Evolutionary conservation across 2,113 vertebrate genomes (phyloP).

Genomic region (Odocoileus virginianus): DNA sequence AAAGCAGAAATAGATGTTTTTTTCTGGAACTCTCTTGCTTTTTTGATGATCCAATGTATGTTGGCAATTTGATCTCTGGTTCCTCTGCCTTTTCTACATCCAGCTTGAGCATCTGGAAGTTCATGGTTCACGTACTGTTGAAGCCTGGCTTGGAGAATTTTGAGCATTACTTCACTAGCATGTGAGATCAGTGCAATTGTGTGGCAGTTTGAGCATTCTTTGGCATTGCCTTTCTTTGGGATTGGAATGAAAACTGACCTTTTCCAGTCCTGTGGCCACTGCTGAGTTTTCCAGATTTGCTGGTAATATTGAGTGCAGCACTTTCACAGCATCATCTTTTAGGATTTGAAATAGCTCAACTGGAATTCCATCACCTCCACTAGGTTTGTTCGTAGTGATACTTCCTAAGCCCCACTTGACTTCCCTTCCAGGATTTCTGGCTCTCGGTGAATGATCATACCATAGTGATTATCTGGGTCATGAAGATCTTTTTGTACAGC

Average conservation of each 20-base stretch:
- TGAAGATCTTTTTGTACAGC: background rate
- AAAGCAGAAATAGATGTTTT: background rate
- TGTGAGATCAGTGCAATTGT: background rate
- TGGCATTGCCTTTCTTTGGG: background rate
- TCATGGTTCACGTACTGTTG: background rate
- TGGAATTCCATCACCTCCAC: background rate
- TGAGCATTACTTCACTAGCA: background rate
- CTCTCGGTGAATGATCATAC: background rate
- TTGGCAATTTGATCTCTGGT: background rate
- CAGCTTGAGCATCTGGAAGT: background rate
- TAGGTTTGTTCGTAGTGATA: background rate
- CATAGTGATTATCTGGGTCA: rapidly evolving
- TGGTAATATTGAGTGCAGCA: background rate
- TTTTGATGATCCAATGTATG: background rate
- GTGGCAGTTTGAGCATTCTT: background rate
- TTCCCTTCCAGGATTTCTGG: background rate
- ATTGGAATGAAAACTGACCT: background rate
- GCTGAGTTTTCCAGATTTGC: background rate
- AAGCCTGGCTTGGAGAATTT: background rate
- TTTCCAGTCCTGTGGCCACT: background rate
- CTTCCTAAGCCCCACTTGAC: background rate
- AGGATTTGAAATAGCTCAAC: background rate
- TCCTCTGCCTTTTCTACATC: background rate
- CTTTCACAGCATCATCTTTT: background rate
- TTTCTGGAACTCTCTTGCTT: background rate